Percentiles rank a stretch among this genome's conserved stretches.
Conservation (phyloP, 2,113 vertebrate species). For the Sebastes schlegelii region DNA sequence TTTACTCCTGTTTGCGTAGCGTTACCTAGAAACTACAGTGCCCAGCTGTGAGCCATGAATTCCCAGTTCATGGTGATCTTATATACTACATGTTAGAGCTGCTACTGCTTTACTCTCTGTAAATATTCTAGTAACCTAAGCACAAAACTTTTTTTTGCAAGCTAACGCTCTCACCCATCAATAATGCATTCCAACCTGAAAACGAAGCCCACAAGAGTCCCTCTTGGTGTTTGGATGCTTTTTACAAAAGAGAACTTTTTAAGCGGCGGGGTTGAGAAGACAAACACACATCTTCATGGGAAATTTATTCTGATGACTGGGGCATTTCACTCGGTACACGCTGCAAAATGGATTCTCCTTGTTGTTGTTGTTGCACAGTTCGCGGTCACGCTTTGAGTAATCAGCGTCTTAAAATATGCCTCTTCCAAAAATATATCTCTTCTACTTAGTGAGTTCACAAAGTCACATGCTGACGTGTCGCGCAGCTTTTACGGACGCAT, state of each 20-base stretch:
- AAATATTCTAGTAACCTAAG: constrained; percentile 46
- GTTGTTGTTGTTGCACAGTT: constrained; percentile 40
- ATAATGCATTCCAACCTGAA: constrained; percentile 55
- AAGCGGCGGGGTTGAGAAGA: constrained; percentile 24
- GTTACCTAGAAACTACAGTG: not conserved
- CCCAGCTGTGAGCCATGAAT: no score
- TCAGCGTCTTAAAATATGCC: constrained; percentile 31
- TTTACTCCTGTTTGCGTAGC: not conserved
- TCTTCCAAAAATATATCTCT: not conserved
- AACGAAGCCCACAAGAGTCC: constrained; percentile 40
- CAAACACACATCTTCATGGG: constrained; percentile 56
- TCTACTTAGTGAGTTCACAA: constrained; percentile 21
- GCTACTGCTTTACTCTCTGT: constrained; percentile 18
- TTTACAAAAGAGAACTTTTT: constrained; percentile 54
- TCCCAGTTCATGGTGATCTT: constrained; percentile 5
- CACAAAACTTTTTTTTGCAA: constrained; percentile 9
- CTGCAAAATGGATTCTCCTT: constrained; percentile 64
- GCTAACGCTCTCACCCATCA: constrained; percentile 38
- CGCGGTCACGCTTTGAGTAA: constrained; percentile 38
- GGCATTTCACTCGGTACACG: constrained; percentile 21
- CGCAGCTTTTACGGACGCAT: constrained; percentile 19
- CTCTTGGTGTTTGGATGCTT: constrained; percentile 15
- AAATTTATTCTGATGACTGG: constrained; percentile 57
- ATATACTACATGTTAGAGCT: constrained; percentile 1
- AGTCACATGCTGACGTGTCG: constrained; percentile 20